Evolutionary conservation across 1,140 invertebrate species (phyloP).

Genomic region (Drosophila nigrodunni): DNA sequence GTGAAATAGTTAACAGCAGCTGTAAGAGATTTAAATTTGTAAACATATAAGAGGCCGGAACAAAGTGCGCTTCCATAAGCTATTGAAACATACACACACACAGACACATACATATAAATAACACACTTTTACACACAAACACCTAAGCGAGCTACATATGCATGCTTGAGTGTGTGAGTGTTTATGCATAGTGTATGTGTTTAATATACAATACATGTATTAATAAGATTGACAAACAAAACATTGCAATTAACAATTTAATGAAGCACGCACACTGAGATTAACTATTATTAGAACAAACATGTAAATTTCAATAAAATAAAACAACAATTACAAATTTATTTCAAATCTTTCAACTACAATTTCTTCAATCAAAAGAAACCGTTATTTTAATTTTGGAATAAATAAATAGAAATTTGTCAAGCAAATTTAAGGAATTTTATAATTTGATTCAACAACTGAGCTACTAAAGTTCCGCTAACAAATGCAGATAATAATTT

Average conservation of each 20-base stretch:
- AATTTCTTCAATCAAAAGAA: too few relatives aligned
- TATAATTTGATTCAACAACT: conserved; percentile 13
- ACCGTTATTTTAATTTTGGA: not conserved
- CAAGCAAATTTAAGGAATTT: not conserved
- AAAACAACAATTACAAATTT: conserved; percentile 14
- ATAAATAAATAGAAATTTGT: too few relatives aligned
- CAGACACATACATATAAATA: conserved; percentile 29
- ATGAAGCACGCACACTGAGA: conserved; percentile 28
- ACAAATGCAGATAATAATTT: not conserved
- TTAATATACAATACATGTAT: conserved; percentile 16
- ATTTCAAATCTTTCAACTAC: not conserved
- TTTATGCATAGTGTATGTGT: not conserved
- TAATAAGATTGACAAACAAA: conserved; percentile 18
- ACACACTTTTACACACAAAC: conserved; percentile 23
- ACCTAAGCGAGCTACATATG: conserved; percentile 3
- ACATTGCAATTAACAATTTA: conserved; percentile 9
- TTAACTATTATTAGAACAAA: conserved; percentile 41
- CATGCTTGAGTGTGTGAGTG: not conserved
- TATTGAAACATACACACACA: conserved; percentile 29
- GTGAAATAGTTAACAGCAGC: conserved; percentile 70
- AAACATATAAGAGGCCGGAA: conserved; percentile 50
- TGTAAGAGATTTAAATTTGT: conserved; percentile 42
- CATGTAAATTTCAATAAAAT: conserved; percentile 51
- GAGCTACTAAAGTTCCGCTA: not conserved
- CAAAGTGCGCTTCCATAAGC: conserved; percentile 69